These are phyloP conservation scores for Dendroctonus ponderosae DNA, from an alignment of 1,140 invertebrate genomes.

Conservation along the genomic window DNA sequence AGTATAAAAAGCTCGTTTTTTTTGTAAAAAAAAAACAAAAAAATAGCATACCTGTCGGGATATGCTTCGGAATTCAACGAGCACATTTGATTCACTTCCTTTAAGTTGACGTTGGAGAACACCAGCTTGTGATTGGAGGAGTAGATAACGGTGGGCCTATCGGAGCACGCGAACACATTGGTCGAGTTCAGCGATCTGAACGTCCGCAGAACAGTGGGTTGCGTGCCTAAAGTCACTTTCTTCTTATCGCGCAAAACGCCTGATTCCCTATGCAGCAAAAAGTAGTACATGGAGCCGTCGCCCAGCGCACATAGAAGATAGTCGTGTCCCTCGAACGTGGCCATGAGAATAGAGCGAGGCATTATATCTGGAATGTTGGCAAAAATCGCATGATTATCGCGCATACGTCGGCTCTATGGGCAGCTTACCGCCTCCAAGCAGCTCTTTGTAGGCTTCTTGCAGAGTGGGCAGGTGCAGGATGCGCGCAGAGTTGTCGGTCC, in stretches of 20 bases:
- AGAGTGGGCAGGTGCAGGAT: slow-evolving; percentile 78
- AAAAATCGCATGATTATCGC: background rate
- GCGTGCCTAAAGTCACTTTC: slow-evolving; percentile 93
- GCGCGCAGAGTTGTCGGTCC: slow-evolving; percentile 95
- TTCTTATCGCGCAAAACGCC: slow-evolving; percentile 80
- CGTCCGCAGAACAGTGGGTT: slow-evolving; percentile 89
- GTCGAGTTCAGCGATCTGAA: slow-evolving; percentile 89
- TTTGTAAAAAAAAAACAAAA: background rate
- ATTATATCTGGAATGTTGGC: slow-evolving; percentile 74
- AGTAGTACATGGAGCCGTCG: slow-evolving; percentile 98
- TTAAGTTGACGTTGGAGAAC: slow-evolving; percentile 98
- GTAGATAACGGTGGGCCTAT: slow-evolving; percentile 97
- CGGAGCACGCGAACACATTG: slow-evolving; percentile 98
- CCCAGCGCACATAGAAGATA: slow-evolving; percentile 92
- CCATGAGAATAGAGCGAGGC: slow-evolving; percentile 91
- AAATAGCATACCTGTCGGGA: slow-evolving; percentile 71
- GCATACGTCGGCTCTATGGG: background rate
- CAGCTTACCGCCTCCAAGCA: slow-evolving; percentile 74
- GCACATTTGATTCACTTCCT: slow-evolving; percentile 98
- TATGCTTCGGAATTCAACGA: slow-evolving; percentile 92
- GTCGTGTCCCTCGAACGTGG: slow-evolving; percentile 88
- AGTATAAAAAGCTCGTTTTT: background rate
- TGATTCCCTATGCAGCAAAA: slow-evolving; percentile 72
- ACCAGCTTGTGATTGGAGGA: slow-evolving; percentile 98
- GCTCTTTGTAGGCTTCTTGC: slow-evolving; percentile 78